Percentiles rank a stretch among this genome's conserved stretches.
phyloP scores from a whole-genome alignment of 2,888 invertebrate genomes.

The Stenotaenia linearis region DNA sequence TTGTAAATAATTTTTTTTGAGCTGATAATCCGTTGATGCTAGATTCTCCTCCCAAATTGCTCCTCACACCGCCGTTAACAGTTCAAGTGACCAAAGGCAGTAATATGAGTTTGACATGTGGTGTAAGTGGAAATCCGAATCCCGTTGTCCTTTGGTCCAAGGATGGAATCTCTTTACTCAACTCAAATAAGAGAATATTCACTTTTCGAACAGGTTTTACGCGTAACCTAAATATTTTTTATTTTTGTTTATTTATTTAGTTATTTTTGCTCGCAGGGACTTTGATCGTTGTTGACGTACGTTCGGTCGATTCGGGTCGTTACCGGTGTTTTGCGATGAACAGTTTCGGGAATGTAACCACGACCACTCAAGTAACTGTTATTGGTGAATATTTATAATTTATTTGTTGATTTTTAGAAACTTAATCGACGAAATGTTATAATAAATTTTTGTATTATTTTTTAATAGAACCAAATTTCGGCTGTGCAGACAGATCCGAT shows the following conservation, averaged over 20 bases:
- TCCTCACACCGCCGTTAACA: background rate
- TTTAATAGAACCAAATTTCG: background rate
- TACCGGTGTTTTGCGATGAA: background rate
- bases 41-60: background rate
- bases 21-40: background rate
- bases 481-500: background rate
- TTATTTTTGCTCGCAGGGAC: background rate
- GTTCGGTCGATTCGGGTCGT: background rate
- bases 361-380: background rate
- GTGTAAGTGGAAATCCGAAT: background rate
- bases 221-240: background rate
- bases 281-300: background rate
- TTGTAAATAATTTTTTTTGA: background rate
- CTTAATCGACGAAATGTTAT: background rate
- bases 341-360: background rate
- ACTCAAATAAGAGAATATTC: background rate
- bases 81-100: background rate
- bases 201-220: background rate
- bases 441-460: background rate
- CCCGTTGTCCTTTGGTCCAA: background rate
- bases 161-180: background rate
- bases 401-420: background rate
- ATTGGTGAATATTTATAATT: background rate
- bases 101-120: background rate
- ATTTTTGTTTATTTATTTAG: background rate